These are phyloP conservation scores for Stylophora pistillata DNA, from an alignment of 64 coral and sea anemone species.

Conservation along the genomic window DNA sequence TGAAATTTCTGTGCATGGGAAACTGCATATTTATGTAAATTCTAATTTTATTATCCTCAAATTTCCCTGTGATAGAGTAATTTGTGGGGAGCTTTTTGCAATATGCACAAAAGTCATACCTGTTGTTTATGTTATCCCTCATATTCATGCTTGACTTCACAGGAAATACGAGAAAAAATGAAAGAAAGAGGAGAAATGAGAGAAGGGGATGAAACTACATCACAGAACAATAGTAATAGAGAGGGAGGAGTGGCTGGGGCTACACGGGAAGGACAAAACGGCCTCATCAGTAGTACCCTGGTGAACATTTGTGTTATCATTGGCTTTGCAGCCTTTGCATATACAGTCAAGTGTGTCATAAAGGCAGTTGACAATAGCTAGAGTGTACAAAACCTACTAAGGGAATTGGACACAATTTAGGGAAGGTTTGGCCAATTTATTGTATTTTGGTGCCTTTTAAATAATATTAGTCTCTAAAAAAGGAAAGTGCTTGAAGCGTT, in stretches of 20 bases:
- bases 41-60: no score
- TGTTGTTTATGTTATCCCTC: neutral
- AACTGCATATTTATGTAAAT: no score
- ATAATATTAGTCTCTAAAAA: no score
- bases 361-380: conserved; percentile 92
- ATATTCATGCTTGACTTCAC: neutral
- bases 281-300: conserved; percentile 85
- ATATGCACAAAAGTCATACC: no score
- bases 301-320: conserved; percentile 93
- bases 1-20: no score
- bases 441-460: no score
- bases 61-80: no score
- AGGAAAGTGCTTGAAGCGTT: no score
- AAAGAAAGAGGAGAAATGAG: conserved; percentile 46
- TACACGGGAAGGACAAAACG: conserved; percentile 62
- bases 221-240: neutral
- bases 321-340: conserved; percentile 96
- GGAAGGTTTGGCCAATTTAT: no score
- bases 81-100: no score
- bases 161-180: conserved; percentile 68
- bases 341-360: conserved; percentile 94
- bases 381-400: neutral
- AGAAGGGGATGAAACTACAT: neutral
- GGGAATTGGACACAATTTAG: neutral
- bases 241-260: conserved; percentile 31